Percentiles rank a stretch among this genome's conserved stretches.
These are phyloP conservation scores for Sebastes kiyomatsui DNA, from an alignment of 2,797 vertebrate species.

Conservation along the genomic window DNA sequence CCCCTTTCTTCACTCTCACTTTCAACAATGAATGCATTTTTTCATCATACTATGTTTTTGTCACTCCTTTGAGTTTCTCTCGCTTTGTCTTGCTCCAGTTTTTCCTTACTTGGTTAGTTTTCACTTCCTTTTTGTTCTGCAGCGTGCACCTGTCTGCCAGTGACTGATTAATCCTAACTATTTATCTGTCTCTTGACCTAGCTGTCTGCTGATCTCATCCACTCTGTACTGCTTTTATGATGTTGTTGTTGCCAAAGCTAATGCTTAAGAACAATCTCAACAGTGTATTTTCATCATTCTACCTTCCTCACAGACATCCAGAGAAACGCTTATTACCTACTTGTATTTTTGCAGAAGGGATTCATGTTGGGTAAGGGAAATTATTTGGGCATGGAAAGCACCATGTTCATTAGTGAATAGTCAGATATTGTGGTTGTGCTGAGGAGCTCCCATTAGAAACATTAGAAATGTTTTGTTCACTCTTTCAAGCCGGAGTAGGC, in stretches of 20 bases:
- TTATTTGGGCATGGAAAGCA: not conserved
- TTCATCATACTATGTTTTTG: conserved; percentile 38
- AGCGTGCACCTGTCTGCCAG: conserved; percentile 2
- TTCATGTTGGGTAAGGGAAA: not conserved
- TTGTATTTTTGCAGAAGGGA: not conserved
- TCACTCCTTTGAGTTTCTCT: conserved; percentile 10
- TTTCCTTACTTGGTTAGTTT: conserved; percentile 13
- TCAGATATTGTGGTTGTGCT: not conserved
- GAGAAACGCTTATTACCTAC: not conserved
- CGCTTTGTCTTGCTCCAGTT: conserved; percentile 27
- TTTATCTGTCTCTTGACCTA: conserved; percentile 10
- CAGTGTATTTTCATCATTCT: not conserved
- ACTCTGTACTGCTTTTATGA: not conserved
- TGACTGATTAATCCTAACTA: conserved; percentile 34
- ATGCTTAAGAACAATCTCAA: conserved; percentile 6
- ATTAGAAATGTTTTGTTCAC: not conserved
- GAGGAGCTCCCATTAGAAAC: not conserved
- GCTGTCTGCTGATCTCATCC: conserved; percentile 9
- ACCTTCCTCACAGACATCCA: not conserved
- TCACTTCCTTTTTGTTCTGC: conserved; percentile 26
- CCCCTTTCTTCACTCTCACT: conserved; percentile 29
- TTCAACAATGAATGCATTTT: conserved; percentile 51
- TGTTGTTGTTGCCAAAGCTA: conserved; percentile 3
- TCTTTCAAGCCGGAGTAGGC: not conserved
- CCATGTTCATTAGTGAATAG: not conserved